Evolutionary conservation across 2,888 invertebrate species (phyloP).

Genomic region (Hedychridium roseum): DNA sequence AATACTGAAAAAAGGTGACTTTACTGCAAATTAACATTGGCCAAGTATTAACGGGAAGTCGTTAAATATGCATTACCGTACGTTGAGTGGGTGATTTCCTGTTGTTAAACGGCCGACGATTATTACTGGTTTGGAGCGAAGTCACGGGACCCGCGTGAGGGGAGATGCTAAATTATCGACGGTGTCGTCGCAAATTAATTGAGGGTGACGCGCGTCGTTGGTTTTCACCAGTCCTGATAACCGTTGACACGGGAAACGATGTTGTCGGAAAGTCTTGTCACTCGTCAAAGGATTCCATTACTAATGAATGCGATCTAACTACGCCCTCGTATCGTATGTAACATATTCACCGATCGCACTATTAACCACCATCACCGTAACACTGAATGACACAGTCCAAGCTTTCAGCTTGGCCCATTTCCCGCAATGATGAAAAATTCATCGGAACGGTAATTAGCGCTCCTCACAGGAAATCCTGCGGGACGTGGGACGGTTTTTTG

Average conservation of each 20-base stretch:
- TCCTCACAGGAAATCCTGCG: neutral
- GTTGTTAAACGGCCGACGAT: slow-evolving; percentile 33
- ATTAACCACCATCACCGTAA: no score
- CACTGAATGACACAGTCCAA: no score
- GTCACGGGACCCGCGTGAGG: slow-evolving; percentile 7
- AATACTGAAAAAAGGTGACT: neutral
- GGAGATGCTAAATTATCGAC: slow-evolving; percentile 30
- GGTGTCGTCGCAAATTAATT: slow-evolving; percentile 35
- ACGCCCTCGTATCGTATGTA: no score
- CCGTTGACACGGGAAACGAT: slow-evolving; percentile 22
- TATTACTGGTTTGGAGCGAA: slow-evolving; percentile 31
- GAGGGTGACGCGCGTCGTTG: slow-evolving; percentile 31
- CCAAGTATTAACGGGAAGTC: neutral
- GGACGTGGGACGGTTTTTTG: no score
- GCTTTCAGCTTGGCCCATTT: no score
- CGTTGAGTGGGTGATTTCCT: neutral
- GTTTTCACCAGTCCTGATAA: slow-evolving; percentile 16
- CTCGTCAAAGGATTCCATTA: no score
- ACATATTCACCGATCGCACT: no score
- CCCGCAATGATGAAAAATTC: no score
- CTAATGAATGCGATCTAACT: no score
- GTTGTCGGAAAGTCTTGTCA: slow-evolving; percentile 11
- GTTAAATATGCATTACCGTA: neutral
- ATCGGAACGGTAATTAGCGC: no score
- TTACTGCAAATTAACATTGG: neutral